These are phyloP conservation scores for Luperina testacea DNA, from an alignment of 2,888 invertebrate genomes.

Conservation along the genomic window DNA sequence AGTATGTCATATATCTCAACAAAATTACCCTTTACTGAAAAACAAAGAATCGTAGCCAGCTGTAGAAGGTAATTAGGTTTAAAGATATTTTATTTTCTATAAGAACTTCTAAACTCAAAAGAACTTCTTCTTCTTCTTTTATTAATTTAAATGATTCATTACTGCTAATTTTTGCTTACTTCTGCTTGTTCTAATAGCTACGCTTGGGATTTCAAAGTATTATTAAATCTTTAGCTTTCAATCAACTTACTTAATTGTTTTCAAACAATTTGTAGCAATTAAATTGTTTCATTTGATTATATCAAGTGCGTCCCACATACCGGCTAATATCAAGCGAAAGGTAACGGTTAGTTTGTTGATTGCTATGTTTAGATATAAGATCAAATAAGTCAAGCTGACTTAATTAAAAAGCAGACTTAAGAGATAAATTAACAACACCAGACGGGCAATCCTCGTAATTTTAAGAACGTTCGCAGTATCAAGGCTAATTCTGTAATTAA, in stretches of 20 bases:
- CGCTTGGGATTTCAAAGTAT: conserved; percentile 12
- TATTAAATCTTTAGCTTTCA: conserved; percentile 9
- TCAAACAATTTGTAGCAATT: conserved; percentile 24
- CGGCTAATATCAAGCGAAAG: not conserved
- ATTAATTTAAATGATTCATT: no score
- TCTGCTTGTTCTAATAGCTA: not conserved
- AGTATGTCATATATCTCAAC: not conserved
- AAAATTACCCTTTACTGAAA: not conserved
- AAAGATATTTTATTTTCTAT: no score
- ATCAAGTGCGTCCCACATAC: not conserved
- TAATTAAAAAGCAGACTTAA: not conserved
- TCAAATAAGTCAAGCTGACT: not conserved
- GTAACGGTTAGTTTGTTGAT: not conserved
- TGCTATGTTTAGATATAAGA: not conserved
- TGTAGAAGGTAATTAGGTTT: no score
- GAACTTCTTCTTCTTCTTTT: no score
- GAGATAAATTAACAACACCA: not conserved
- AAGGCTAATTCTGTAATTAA: not conserved
- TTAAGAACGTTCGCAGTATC: not conserved
- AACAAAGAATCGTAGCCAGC: not conserved
- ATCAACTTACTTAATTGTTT: conserved; percentile 29
- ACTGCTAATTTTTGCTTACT: no score
- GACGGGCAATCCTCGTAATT: not conserved
- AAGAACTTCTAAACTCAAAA: no score
- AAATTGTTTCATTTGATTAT: not conserved